A percentile compares a stretch with the other conserved stretches of the same genome.
phyloP scores from a whole-genome alignment of 2,113 vertebrate genomes.

The Apus apus region DNA sequence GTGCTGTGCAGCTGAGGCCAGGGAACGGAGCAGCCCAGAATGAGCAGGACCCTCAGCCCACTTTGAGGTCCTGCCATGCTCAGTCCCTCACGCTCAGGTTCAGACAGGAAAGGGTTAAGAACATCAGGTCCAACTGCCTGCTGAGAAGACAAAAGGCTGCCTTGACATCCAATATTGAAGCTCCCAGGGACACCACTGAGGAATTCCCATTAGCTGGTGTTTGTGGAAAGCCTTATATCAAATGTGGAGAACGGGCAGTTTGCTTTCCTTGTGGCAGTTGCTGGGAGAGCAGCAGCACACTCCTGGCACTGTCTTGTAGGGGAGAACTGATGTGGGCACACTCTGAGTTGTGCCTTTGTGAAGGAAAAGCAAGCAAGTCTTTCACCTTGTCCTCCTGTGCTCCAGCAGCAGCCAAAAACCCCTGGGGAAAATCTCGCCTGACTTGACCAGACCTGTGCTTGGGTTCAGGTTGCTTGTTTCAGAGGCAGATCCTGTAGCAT shows the following conservation, averaged over 20 bases:
- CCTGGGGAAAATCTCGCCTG: background rate
- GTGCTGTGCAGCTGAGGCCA: background rate
- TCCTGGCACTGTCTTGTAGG: background rate
- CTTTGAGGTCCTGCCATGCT: background rate
- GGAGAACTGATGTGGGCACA: fast-evolving
- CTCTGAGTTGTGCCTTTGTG: background rate
- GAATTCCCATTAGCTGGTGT: slow-evolving; percentile 67
- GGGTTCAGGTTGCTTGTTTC: background rate
- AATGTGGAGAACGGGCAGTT: background rate
- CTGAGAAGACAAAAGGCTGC: slow-evolving; percentile 62
- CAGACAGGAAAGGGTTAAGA: slow-evolving; percentile 42
- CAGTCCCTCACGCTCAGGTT: background rate
- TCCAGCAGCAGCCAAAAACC: background rate
- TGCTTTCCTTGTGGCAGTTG: background rate
- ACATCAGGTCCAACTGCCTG: slow-evolving; percentile 6
- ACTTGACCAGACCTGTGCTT: background rate
- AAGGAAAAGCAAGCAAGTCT: background rate
- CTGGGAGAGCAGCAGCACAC: slow-evolving; percentile 14
- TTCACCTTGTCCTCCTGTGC: background rate
- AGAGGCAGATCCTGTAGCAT: background rate
- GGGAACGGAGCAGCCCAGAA: background rate
- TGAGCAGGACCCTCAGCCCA: background rate
- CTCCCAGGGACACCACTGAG: slow-evolving; percentile 52
- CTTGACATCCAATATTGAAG: slow-evolving; percentile 64
- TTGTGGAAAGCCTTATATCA: slow-evolving; percentile 56